Percentiles rank a stretch among this genome's conserved stretches.
Conservation (phyloP, 2,113 vertebrate genomes). For the Myrmecobius fasciatus region DNA sequence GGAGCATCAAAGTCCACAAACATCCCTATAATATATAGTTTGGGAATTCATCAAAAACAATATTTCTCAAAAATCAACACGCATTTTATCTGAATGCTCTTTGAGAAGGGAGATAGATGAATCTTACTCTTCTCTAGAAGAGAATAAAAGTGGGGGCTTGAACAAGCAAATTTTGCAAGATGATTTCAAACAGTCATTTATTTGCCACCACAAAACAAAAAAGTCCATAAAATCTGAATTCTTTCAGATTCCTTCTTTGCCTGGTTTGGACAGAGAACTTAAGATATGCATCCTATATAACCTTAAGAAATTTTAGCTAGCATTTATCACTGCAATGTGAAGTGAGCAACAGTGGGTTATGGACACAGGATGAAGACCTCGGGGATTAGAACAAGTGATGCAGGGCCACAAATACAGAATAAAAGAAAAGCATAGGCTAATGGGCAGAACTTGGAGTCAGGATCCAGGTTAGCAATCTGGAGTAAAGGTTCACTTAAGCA, state of each 20-base stretch:
- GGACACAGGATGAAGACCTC: background rate
- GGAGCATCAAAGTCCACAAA: background rate
- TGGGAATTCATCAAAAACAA: constrained; percentile 17
- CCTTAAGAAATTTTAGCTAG: background rate
- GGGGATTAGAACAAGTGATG: background rate
- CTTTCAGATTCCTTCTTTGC: background rate
- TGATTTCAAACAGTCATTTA: background rate
- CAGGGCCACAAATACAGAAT: no score
- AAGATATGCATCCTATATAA: background rate
- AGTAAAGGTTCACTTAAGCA: background rate
- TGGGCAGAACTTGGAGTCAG: background rate
- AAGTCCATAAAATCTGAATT: background rate
- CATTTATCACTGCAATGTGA: background rate
- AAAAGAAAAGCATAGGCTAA: background rate
- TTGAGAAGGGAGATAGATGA: background rate
- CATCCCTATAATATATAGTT: background rate
- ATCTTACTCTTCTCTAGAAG: background rate
- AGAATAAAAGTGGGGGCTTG: background rate
- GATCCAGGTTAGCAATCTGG: background rate
- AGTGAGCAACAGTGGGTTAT: background rate
- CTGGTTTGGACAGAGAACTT: background rate
- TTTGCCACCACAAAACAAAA: background rate
- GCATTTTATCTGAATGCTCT: constrained; percentile 12
- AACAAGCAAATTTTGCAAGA: background rate
- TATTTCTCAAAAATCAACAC: constrained; percentile 8